Base-by-base conservation (phyloP, 2,797 vertebrate species). In the Chaunax sp. region DNA sequence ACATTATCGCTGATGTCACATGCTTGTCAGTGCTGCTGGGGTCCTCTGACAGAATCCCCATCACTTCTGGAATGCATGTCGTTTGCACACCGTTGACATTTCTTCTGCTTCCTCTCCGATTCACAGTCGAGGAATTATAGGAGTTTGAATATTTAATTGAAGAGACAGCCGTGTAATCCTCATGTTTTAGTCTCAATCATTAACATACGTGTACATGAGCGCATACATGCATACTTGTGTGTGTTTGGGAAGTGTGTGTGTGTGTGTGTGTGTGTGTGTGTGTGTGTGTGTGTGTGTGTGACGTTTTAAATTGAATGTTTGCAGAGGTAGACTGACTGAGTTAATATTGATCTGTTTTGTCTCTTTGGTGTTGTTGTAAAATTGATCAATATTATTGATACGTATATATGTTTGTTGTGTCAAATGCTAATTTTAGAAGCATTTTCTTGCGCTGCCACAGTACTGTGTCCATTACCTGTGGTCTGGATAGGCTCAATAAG, bases 1-100 rank as follows among this genome's bases (percentile, higher is more conserved):
- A 66, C 75, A 82, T 77, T 83, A 86, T 76, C 63, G 25, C 23
- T 55, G 73, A 75, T 87, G 83, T 86, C 87, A 86, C 79, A 80
- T 57, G 82, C 78, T 70, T 70, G 85, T 88, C 78, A 63, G 3
- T 10, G 72, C 65, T 10, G 41, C 77, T 45, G 69, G 52, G 64
- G 64, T 66, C 50, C 35, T 59, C 40, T 44, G 62, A 74, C 57
- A n/a, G 61, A 1, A 73, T 66, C 66, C 23, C 55, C 12, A 15
- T 40, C 69, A 28, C 41, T 72, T 33, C 46, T 19, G 9, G 47
- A 52, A 76, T 2, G 43, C 67, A 5, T 3, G 60, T 16, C 51
- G 23, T 1, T 46, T 1, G 22, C 41, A n/a, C 25, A 18, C 30
- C 9, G 15, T 1, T 64, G 75, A 81, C 69, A 72, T 76, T 81